Conservation (phyloP, 2,797 vertebrate genomes). For the Intellagama lesueurii region DNA sequence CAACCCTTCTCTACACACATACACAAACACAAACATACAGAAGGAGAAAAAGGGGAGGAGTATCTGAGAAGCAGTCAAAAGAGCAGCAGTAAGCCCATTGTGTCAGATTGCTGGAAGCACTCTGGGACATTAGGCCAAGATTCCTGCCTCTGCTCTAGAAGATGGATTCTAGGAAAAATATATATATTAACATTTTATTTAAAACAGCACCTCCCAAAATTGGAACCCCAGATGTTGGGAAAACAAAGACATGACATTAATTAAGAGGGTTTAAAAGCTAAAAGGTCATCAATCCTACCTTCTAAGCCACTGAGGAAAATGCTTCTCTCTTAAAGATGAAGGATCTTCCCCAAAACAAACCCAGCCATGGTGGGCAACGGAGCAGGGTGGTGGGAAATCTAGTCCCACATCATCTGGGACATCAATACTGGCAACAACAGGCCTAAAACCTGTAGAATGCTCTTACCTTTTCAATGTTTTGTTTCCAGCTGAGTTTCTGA, state of each 20-base stretch:
- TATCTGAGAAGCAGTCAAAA: too few relatives aligned
- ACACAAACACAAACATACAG: too few relatives aligned
- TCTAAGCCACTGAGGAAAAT: neutral
- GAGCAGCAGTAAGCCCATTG: neutral
- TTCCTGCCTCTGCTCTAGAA: neutral
- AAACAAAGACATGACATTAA: neutral
- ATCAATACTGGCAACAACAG: neutral
- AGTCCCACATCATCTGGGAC: neutral
- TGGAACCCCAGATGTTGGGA: neutral
- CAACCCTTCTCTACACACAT: too few relatives aligned
- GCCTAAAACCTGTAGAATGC: slow-evolving; percentile 31
- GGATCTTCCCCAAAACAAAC: too few relatives aligned
- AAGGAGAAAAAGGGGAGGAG: too few relatives aligned
- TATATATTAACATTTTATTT: too few relatives aligned
- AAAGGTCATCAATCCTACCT: neutral
- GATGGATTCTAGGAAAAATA: neutral
- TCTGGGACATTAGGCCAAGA: neutral
- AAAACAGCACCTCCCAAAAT: too few relatives aligned
- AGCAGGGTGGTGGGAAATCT: too few relatives aligned
- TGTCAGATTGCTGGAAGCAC: neutral
- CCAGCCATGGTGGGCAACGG: too few relatives aligned
- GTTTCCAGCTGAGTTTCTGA: neutral
- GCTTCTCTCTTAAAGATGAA: slow-evolving; percentile 1
- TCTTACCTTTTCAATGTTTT: slow-evolving; percentile 30
- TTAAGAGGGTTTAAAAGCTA: neutral